phyloP scores from a whole-genome alignment of 2,797 vertebrate species.

The Spinus olivaceus region DNA sequence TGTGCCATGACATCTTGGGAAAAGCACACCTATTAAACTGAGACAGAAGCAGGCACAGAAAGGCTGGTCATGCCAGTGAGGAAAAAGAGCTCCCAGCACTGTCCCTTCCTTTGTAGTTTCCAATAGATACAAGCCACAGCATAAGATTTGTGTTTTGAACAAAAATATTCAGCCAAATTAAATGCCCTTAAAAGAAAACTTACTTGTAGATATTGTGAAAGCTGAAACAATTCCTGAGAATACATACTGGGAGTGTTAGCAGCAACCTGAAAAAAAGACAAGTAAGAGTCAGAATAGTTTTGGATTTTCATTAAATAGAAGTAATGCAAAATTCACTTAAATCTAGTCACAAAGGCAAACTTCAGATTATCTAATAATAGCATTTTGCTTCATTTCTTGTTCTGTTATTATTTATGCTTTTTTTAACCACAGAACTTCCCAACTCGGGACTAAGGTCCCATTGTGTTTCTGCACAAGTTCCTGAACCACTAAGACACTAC shows the following conservation, averaged over 20 bases:
- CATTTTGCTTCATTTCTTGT: not conserved
- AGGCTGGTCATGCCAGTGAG: not conserved
- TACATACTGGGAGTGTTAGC: conserved; percentile 99
- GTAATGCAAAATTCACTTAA: not conserved
- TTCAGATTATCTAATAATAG: not conserved
- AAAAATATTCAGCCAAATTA: not conserved
- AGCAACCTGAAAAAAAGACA: conserved; percentile 82
- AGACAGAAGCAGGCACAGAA: not conserved
- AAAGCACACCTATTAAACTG: not conserved
- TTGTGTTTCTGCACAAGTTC: not conserved
- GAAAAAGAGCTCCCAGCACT: not conserved
- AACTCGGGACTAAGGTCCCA: accelerated
- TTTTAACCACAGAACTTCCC: not conserved
- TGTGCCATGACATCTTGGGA: not conserved
- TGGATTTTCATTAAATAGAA: not conserved
- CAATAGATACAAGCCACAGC: not conserved
- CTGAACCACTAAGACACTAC: not conserved
- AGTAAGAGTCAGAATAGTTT: not conserved
- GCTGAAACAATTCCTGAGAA: conserved; percentile 99
- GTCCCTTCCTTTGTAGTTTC: not conserved
- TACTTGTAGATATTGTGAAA: conserved; percentile 99
- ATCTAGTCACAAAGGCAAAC: not conserved
- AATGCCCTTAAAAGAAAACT: not conserved
- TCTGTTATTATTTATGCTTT: not conserved
- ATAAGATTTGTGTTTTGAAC: not conserved